A percentile compares a stretch with the other conserved stretches of the same genome.
phyloP scores from a whole-genome alignment of 2,797 vertebrate species.

The Pangasius macronema region DNA sequence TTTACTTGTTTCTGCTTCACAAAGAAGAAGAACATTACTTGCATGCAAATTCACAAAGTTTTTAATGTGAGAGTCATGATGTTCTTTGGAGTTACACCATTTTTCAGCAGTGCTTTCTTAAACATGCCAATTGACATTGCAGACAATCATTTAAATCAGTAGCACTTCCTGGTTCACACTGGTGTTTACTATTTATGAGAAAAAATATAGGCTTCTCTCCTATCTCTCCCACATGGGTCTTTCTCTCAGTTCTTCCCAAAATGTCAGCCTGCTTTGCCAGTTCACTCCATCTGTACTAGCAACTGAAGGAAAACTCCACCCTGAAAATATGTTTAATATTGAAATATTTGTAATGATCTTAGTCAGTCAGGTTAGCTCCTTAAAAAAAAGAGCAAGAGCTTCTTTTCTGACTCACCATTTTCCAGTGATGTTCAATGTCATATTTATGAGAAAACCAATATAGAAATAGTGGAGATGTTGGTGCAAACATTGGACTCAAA shows the following conservation, averaged over 20 bases:
- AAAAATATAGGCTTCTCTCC: background rate
- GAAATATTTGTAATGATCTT: background rate
- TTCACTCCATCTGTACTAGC: background rate
- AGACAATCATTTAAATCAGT: constrained; percentile 14
- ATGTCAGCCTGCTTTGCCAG: constrained; percentile 2
- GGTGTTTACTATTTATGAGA: constrained; percentile 11
- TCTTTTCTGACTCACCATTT: background rate
- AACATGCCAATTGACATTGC: background rate
- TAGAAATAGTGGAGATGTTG: background rate
- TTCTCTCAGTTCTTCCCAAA: constrained; percentile 14
- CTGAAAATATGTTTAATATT: background rate
- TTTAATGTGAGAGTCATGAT: constrained; percentile 44
- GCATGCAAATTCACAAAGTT: constrained; percentile 41
- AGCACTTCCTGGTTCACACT: constrained; percentile 10
- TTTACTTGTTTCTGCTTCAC: constrained; percentile 23
- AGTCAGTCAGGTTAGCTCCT: background rate
- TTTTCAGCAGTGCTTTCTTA: constrained; percentile 4
- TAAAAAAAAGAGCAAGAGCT: background rate
- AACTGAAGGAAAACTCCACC: background rate
- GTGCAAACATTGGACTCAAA: background rate
- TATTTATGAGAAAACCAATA: too few species aligned
- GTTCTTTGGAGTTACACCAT: constrained; percentile 11
- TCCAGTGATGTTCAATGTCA: background rate
- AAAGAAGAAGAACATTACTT: constrained; percentile 42
- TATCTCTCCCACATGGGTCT: constrained; percentile 22